These are phyloP conservation scores for Synanthedon andrenaeformis DNA, from an alignment of 2,888 invertebrate genomes.

Conservation along the genomic window DNA sequence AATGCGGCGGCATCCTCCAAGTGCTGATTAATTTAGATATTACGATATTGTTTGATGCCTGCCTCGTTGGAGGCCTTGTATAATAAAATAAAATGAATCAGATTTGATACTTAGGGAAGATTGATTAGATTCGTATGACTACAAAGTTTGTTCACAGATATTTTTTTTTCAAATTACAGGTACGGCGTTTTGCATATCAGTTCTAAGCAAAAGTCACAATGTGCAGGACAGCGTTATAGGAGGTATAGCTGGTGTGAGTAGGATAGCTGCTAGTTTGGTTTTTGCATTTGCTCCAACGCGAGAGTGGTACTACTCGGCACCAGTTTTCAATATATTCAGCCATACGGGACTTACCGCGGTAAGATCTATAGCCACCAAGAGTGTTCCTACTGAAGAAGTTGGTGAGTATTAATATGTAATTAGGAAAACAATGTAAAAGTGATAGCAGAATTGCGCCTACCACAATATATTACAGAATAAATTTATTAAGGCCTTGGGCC, in stretches of 20 bases:
- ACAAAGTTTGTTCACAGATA: too few species aligned
- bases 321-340: constrained; percentile 64
- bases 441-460: not conserved
- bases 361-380: constrained; percentile 68
- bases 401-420: constrained; percentile 30
- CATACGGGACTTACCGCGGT: constrained; percentile 68
- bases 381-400: constrained; percentile 67
- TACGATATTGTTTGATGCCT: too few species aligned
- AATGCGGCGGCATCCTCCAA: too few species aligned
- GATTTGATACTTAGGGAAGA: too few species aligned
- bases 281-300: constrained; percentile 60
- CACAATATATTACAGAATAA: not conserved
- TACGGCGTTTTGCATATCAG: constrained; percentile 56
- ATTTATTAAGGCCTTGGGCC: not conserved
- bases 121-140: too few species aligned
- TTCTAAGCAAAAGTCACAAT: constrained; percentile 49
- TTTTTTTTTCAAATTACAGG: constrained; percentile 25
- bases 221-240: constrained; percentile 64
- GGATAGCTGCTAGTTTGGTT: constrained; percentile 63
- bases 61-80: too few species aligned
- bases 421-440: not conserved
- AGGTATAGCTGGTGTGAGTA: constrained; percentile 57
- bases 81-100: too few species aligned
- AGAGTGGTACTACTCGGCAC: constrained; percentile 61
- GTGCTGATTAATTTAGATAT: too few species aligned